Base-by-base conservation (phyloP, 2,888 invertebrate species). In the Brachyopa scutellaris region DNA sequence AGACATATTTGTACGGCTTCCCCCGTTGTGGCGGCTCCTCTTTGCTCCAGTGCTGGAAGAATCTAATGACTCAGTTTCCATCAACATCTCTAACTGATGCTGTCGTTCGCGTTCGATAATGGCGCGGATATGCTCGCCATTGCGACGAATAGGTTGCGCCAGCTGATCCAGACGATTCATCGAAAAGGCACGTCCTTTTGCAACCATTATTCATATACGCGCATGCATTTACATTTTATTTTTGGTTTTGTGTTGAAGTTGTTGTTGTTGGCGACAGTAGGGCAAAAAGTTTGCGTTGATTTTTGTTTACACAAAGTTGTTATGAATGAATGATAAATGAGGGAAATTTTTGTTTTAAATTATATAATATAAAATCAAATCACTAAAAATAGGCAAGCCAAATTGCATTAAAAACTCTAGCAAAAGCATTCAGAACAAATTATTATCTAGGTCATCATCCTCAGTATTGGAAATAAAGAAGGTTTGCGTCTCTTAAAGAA, bases 81-180 rank as follows among this genome's bases (percentile, higher is more conserved):
- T 88, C 79, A 90, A 82, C 87, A 90, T 87, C 85, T 89, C 89
- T 86, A 89, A 85, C 67, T 89, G 88, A 33, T 88, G 87, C 67
- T 90, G 89, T 47, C 89, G 89, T 80, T 91, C 89, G 69, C 91
- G 88, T 85, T 91, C 91, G 86, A 90, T 85, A 72, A 91, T 87
- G 26, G 91, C 88, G 80, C 89, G 88, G 74, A 91, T 89, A 86
- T 91, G 91, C 84, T 91, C 91, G 64, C 91, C 91, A 87, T 91
- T 90, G 67, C 92, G 92, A 87, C 93, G 92, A 87, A 95, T 92
- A 85, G 95, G 95, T 91, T 93, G 94, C 87, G 95, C 93, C 91
- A 95, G 93, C 90, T 95, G 94, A 93, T 97, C 97, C 92, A 97
- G 94, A 87, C 97, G 95, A 89, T 97, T 95, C 97, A 97, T 97